Percentiles rank a stretch among this genome's conserved stretches.
Evolutionary conservation across 2,797 vertebrate species (phyloP).

Genomic region (Lacerta viridis): DNA sequence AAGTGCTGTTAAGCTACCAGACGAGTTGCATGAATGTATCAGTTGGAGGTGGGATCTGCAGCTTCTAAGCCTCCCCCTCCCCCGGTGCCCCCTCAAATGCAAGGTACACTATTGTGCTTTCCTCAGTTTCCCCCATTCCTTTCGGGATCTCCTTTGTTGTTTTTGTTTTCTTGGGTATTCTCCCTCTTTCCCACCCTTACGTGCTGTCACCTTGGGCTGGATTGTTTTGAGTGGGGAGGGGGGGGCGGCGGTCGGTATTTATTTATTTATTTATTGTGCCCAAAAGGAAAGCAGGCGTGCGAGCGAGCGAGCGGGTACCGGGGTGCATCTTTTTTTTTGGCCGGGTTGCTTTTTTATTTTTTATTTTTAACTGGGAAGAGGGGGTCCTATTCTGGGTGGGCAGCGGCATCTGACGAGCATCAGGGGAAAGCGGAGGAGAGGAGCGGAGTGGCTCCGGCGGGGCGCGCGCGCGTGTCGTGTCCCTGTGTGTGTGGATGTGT

Average conservation of each 20-base stretch:
- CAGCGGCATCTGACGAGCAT: neutral
- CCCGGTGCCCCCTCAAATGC: neutral
- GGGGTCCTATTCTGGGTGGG: neutral
- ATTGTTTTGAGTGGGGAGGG: neutral
- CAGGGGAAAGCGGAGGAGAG: no score
- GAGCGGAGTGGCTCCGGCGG: neutral
- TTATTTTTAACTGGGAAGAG: neutral
- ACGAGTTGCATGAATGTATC: conserved; percentile 9
- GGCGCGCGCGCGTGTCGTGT: no score
- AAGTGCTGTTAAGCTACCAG: conserved; percentile 14
- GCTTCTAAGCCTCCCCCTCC: neutral
- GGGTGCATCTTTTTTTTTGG: neutral
- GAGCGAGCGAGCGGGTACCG: neutral
- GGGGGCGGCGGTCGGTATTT: neutral
- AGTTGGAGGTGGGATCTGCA: neutral
- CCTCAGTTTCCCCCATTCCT: neutral
- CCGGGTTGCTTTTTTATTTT: neutral
- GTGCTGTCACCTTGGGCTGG: conserved; percentile 46
- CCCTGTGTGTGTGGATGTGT: neutral
- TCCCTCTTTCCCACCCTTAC: conserved; percentile 2
- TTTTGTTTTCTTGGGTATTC: conserved; percentile 45
- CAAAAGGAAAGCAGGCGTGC: neutral
- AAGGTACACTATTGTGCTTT: conserved; percentile 7
- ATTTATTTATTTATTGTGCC: neutral
- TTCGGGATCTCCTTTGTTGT: conserved; percentile 38